Evolutionary conservation across 2,797 vertebrate genomes (phyloP), one percentile per base, ranked within the genome.

Genomic region (Catharus ustulatus): DNA sequence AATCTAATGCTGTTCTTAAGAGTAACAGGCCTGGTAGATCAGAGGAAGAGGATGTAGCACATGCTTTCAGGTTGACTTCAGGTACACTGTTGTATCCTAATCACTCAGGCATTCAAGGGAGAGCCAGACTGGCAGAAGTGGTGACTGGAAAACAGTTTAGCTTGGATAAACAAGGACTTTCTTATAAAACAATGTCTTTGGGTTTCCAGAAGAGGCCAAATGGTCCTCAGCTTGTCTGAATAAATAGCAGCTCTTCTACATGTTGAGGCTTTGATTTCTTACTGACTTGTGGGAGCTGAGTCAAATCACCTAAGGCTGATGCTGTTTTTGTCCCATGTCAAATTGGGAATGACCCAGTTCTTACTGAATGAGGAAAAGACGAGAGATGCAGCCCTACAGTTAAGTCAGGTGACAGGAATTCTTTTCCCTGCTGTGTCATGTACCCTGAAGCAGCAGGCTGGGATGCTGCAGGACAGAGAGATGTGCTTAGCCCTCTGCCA

Each of bases 271-370:
- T 85, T 45, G 51, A 61, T 89, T 94, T 75, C 45, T 58, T 89
- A 61, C 81, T 89, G 62, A 45, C 48, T 91, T 2, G 8, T 68
- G 52, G 64, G 43, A 92, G 62, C 40, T 78, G 76, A 94, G 66
- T 91, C 72, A 78, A 92, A 93, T 91, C 68, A 72, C 72, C 78
- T 88, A 79, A 87, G 67, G 51, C 88, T 81, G 58, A 76, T 71
- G 66, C 66, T 82, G 51, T 69, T 95, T 93, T 88, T 48, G 2
- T 84, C 61, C 84, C 57, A 7, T 82, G 57, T 77, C 84, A 83
- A 90, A 95, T 64, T 57, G 18, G 34, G 81, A 93, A 55, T 11
- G 62, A 88, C 86, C 89, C 64, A 89, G 54, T 93, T 95, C 71
- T 63, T 83, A 36, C 11, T 57, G 68, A 73, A 61, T 13, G 32